These are phyloP conservation scores for Danaus plexippus DNA, from an alignment of 1,140 invertebrate species.

Conservation along the genomic window DNA sequence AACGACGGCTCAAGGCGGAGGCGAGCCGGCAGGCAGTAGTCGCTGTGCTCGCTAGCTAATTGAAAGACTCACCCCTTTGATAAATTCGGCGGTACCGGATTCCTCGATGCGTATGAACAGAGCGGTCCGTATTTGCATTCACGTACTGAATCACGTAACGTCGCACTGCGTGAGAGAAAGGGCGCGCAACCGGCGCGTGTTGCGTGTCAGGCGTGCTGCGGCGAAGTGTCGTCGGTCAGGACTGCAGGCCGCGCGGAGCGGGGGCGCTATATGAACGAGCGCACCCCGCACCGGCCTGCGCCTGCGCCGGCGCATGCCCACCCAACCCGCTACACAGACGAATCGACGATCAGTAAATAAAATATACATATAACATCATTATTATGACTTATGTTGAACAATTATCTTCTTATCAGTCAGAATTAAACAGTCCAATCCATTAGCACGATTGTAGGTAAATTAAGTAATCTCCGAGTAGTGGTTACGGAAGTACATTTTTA, in stretches of 20 bases:
- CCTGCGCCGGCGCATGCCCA: slow-evolving; percentile 9
- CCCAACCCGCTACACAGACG: no score
- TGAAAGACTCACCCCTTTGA: slow-evolving; percentile 47
- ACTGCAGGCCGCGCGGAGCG: slow-evolving; percentile 65
- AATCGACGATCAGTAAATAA: slow-evolving; percentile 10
- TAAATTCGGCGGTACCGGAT: slow-evolving; percentile 40
- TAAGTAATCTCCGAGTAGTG: neutral
- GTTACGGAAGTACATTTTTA: neutral
- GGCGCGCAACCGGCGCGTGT: slow-evolving; percentile 49
- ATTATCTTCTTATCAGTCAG: no score
- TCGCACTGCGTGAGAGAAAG: slow-evolving; percentile 67
- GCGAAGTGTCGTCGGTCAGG: slow-evolving; percentile 41
- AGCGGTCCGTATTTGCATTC: slow-evolving; percentile 64
- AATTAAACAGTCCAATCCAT: no score
- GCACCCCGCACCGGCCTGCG: slow-evolving; percentile 36
- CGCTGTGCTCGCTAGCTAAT: slow-evolving; percentile 46
- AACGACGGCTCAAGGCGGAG: slow-evolving; percentile 24
- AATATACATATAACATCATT: slow-evolving; percentile 12
- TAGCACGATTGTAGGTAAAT: no score
- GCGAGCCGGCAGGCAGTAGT: slow-evolving; percentile 36
- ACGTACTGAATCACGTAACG: slow-evolving; percentile 55
- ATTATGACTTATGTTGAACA: no score
- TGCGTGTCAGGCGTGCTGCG: slow-evolving; percentile 40
- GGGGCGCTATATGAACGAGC: slow-evolving; percentile 54
- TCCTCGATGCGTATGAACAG: slow-evolving; percentile 47